A percentile compares a stretch with the other conserved stretches of the same genome.
Conservation (phyloP, 2,113 vertebrate species). For the Excalfactoria chinensis region DNA sequence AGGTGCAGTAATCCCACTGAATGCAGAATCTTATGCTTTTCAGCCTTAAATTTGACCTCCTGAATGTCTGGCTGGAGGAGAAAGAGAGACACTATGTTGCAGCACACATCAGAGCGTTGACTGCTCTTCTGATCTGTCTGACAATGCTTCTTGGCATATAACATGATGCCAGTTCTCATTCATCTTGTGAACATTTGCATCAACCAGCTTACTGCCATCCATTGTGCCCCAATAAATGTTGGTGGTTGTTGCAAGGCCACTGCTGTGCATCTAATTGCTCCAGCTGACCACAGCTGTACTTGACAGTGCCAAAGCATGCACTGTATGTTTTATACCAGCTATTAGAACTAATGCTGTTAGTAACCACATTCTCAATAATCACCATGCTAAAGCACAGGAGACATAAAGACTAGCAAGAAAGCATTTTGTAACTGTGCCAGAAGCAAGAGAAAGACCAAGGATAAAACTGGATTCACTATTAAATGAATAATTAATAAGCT, state of each 20-base stretch:
- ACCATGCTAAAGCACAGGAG: background rate
- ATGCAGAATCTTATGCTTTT: slow-evolving; percentile 23
- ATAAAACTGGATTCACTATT: background rate
- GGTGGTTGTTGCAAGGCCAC: background rate
- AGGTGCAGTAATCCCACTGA: background rate
- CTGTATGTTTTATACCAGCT: background rate
- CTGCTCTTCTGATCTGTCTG: slow-evolving; percentile 7
- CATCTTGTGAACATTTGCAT: background rate
- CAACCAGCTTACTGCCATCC: background rate
- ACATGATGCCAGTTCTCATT: slow-evolving; percentile 16
- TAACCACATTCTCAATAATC: background rate
- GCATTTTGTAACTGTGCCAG: background rate
- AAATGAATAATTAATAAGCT: background rate
- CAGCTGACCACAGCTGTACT: background rate
- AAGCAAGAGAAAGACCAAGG: background rate
- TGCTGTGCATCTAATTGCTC: background rate
- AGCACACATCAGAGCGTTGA: background rate
- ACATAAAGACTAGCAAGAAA: background rate
- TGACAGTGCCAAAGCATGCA: background rate
- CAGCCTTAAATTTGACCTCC: slow-evolving; percentile 44
- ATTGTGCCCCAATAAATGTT: background rate
- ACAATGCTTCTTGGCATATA: background rate
- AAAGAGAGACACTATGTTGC: background rate
- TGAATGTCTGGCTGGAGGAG: background rate
- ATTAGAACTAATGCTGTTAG: slow-evolving; percentile 13